A percentile compares a stretch with the other conserved stretches of the same genome.
phyloP scores from a whole-genome alignment of 2,797 vertebrate species.

The Botia almorhae region DNA sequence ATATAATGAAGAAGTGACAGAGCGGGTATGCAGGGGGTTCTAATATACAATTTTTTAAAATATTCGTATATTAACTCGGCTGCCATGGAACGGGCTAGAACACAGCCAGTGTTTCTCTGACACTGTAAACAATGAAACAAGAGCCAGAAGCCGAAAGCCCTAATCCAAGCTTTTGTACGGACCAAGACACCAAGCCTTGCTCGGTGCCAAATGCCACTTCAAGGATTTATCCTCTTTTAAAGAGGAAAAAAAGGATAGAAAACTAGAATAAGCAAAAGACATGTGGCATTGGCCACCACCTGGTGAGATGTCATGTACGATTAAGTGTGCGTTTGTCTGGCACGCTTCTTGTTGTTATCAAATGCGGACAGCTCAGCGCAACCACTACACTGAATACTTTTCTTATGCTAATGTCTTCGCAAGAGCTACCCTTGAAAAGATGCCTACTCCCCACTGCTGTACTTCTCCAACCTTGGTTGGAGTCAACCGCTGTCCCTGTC shows the following conservation, averaged over 20 bases:
- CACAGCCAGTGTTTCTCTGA: neutral
- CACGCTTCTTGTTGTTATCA: slow-evolving; percentile 62
- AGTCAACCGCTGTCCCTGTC: slow-evolving; percentile 10
- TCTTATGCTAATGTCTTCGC: slow-evolving; percentile 60
- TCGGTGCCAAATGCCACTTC: slow-evolving; percentile 25
- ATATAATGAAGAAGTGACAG: slow-evolving; percentile 66
- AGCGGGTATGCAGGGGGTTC: slow-evolving; percentile 53
- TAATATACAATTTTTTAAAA: slow-evolving; percentile 62
- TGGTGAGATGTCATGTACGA: slow-evolving; percentile 65
- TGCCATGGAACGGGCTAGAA: neutral
- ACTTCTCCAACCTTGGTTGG: neutral
- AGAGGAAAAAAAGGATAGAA: slow-evolving; percentile 20
- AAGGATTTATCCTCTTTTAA: slow-evolving; percentile 43
- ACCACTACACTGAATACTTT: slow-evolving; percentile 57
- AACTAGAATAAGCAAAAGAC: slow-evolving; percentile 47
- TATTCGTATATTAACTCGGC: slow-evolving; percentile 52
- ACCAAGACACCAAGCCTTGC: slow-evolving; percentile 31
- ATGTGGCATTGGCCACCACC: slow-evolving; percentile 60
- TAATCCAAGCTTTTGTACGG: slow-evolving; percentile 32
- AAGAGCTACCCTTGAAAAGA: slow-evolving; percentile 27
- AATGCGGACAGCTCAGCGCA: slow-evolving; percentile 54
- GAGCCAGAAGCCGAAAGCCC: neutral
- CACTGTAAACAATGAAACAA: slow-evolving; percentile 38
- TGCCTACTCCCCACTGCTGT: slow-evolving; percentile 31
- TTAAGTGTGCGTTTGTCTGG: slow-evolving; percentile 64